These are phyloP conservation scores for Antheraea assamensis DNA, from an alignment of 2,888 invertebrate species.

Conservation along the genomic window DNA sequence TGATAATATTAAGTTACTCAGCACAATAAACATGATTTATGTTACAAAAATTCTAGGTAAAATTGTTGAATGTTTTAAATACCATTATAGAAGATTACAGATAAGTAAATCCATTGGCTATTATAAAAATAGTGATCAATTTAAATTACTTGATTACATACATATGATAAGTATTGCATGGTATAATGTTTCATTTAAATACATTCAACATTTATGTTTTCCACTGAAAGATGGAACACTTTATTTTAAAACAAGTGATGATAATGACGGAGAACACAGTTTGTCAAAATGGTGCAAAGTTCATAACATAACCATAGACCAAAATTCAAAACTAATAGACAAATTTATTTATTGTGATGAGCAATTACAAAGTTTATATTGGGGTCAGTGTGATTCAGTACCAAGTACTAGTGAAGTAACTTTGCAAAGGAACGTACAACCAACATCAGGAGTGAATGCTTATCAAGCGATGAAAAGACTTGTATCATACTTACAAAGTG, in stretches of 20 bases:
- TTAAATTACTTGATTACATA: constrained; percentile 38
- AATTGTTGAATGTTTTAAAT: constrained; percentile 46
- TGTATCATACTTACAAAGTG: constrained; percentile 45
- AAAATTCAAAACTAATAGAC: constrained; percentile 36
- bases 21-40: constrained; percentile 34
- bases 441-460: constrained; percentile 43
- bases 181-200: constrained; percentile 42
- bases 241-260: constrained; percentile 36
- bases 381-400: constrained; percentile 29
- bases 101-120: constrained; percentile 39
- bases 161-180: constrained; percentile 48
- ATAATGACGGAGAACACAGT: constrained; percentile 41
- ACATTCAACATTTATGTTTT: constrained; percentile 37
- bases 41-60: constrained; percentile 38
- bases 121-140: constrained; percentile 33
- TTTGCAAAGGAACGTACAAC: constrained; percentile 27
- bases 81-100: constrained; percentile 49
- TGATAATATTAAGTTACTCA: constrained; percentile 41
- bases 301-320: constrained; percentile 38
- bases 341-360: constrained; percentile 45
- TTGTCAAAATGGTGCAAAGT: constrained; percentile 44
- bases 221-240: constrained; percentile 40
- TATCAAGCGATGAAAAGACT: constrained; percentile 52
- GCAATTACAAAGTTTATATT: constrained; percentile 35
- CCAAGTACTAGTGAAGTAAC: constrained; percentile 31